Conservation (phyloP, 2,113 vertebrate species). For the Oceanodroma tethys region DNA sequence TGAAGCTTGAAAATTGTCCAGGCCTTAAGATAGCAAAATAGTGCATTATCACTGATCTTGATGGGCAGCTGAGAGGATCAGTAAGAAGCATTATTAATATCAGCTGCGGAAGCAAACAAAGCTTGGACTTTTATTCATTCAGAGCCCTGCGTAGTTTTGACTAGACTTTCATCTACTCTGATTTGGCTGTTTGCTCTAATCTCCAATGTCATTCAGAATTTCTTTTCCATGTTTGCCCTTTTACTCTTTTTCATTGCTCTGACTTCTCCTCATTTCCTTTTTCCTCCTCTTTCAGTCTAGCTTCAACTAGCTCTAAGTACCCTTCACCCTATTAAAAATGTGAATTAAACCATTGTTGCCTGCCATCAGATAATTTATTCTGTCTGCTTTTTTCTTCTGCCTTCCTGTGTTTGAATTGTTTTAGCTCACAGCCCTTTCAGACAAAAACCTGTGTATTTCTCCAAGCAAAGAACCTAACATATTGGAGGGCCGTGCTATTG, state of each 20-base stretch:
- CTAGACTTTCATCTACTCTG: not conserved
- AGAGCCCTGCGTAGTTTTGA: not conserved
- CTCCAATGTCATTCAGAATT: not conserved
- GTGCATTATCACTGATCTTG: not conserved
- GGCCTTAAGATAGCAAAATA: not conserved
- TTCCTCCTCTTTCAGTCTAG: not conserved
- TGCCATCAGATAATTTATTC: not conserved
- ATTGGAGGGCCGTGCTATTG: rapidly evolving
- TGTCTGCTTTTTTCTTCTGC: not conserved
- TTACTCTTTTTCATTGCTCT: not conserved
- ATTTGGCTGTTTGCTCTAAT: not conserved
- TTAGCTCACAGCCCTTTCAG: not conserved
- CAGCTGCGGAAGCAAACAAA: not conserved
- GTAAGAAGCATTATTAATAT: not conserved
- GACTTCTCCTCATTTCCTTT: not conserved
- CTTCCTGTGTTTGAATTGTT: not conserved
- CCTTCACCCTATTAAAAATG: not conserved
- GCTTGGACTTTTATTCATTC: not conserved
- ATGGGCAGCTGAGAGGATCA: not conserved
- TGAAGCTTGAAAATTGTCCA: not conserved
- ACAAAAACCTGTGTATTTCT: rapidly evolving
- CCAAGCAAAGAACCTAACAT: not conserved
- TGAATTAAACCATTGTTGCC: not conserved
- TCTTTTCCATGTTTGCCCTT: not conserved
- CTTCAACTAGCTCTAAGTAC: not conserved